Evolutionary conservation across 2,888 invertebrate species (phyloP).

Genomic region (Cheilosia vernalis): DNA sequence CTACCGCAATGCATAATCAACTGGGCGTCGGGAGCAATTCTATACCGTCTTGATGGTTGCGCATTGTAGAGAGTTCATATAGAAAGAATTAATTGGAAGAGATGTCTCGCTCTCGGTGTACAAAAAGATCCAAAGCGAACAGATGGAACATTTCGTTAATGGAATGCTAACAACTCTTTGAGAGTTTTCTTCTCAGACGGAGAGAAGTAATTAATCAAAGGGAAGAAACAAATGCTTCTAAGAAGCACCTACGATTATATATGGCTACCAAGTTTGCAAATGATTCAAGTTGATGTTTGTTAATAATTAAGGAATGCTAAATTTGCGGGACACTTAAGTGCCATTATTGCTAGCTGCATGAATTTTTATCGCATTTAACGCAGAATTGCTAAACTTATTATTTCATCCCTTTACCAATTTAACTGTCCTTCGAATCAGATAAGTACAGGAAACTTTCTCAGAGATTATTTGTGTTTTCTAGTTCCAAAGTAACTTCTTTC

Average conservation of each 20-base stretch:
- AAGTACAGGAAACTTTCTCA: too few species aligned
- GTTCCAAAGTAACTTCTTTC: too few species aligned
- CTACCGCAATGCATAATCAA: constrained; percentile 37
- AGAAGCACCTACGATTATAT: constrained; percentile 33
- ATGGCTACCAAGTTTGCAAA: constrained; percentile 3
- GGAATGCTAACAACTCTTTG: constrained; percentile 66
- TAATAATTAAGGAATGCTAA: neutral
- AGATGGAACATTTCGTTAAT: constrained; percentile 65
- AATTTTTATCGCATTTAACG: too few species aligned
- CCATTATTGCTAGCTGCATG: too few species aligned
- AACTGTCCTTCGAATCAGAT: too few species aligned
- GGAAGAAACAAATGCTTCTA: constrained; percentile 32
- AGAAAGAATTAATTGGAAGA: constrained; percentile 65
- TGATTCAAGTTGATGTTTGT: neutral
- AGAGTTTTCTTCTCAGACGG: constrained; percentile 35
- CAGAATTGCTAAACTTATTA: too few species aligned
- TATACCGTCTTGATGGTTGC: constrained; percentile 5
- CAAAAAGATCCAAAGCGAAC: constrained; percentile 54
- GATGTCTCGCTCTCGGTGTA: constrained; percentile 45
- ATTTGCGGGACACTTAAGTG: too few species aligned
- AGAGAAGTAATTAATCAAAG: constrained; percentile 38
- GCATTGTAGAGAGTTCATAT: constrained; percentile 41
- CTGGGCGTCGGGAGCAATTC: constrained; percentile 47
- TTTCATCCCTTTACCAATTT: too few species aligned
- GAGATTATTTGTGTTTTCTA: too few species aligned